Conservation (phyloP, 1,140 invertebrate genomes). For the Cotesia glomerata region DNA sequence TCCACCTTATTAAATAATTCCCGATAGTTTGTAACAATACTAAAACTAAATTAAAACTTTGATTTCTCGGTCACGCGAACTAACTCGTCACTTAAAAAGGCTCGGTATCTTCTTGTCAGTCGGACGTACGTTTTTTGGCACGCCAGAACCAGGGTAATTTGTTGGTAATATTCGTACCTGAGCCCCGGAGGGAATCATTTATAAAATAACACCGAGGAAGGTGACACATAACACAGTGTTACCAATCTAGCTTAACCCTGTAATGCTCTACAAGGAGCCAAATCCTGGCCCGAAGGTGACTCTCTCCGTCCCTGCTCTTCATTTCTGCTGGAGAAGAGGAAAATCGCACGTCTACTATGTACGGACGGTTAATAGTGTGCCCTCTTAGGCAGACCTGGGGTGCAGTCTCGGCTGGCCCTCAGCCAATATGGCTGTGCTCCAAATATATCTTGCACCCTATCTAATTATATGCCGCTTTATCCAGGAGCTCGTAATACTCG, state of each 20-base stretch:
- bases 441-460: conserved; percentile 63
- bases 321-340: too few species aligned
- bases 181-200: conserved; percentile 24
- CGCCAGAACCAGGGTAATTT: conserved; percentile 11
- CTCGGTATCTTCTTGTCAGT: not conserved
- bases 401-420: conserved; percentile 49
- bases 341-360: too few species aligned
- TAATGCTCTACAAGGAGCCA: conserved; percentile 34
- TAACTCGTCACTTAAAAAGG: too few species aligned
- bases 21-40: conserved; percentile 28
- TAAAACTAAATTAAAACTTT: conserved; percentile 59
- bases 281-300: conserved; percentile 32
- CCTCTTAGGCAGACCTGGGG: conserved; percentile 33
- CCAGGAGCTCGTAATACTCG: conserved; percentile 50
- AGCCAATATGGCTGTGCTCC: conserved; percentile 59
- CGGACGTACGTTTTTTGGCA: not conserved
- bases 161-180: conserved; percentile 20
- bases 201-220: conserved; percentile 29
- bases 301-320: too few species aligned
- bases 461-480: conserved; percentile 43
- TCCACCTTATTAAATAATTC: not conserved
- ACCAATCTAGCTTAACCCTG: conserved; percentile 35
- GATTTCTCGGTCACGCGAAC: conserved; percentile 45
- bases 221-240: conserved; percentile 31
- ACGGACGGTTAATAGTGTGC: too few species aligned